Evolutionary conservation across 1,140 invertebrate genomes (phyloP).

Genomic region (Scaptomyza graminum): DNA sequence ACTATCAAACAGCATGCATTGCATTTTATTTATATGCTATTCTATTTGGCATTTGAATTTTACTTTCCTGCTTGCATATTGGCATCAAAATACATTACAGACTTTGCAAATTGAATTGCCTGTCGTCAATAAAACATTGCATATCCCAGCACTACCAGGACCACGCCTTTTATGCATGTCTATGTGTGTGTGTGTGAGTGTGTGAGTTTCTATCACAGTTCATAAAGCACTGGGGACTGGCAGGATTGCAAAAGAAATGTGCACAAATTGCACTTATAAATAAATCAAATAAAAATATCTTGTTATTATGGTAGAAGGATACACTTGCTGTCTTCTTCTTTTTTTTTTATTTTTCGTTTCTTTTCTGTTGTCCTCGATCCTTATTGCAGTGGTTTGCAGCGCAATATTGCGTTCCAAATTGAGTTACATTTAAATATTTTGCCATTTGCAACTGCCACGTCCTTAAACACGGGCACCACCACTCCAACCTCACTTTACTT

Average conservation of each 20-base stretch:
- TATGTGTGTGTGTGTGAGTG: background rate
- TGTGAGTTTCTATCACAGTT: constrained; percentile 38
- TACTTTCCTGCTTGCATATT: constrained; percentile 23
- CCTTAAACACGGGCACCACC: constrained; percentile 1
- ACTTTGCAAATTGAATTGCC: constrained; percentile 45
- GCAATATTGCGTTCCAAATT: constrained; percentile 68
- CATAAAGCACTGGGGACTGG: constrained; percentile 32
- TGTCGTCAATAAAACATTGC: constrained; percentile 50
- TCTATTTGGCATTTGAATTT: constrained; percentile 26
- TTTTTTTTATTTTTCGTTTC: constrained; percentile 2
- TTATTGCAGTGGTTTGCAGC: constrained; percentile 40
- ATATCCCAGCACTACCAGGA: constrained; percentile 19
- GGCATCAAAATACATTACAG: constrained; percentile 32
- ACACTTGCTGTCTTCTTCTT: constrained; percentile 9
- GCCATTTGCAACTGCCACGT: constrained; percentile 48
- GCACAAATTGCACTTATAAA: constrained; percentile 79
- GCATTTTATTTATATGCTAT: constrained; percentile 31
- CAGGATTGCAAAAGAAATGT: constrained; percentile 71
- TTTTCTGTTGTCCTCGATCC: constrained; percentile 11
- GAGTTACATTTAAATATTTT: constrained; percentile 78
- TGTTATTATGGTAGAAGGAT: constrained; percentile 51
- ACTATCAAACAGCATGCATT: background rate
- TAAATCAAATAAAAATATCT: constrained; percentile 79
- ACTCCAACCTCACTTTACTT: background rate
- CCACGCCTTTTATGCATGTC: constrained; percentile 4